A percentile compares a stretch with the other conserved stretches of the same genome.
These are phyloP conservation scores for Clarias magur DNA, from an alignment of 2,113 vertebrate species.

Conservation along the genomic window DNA sequence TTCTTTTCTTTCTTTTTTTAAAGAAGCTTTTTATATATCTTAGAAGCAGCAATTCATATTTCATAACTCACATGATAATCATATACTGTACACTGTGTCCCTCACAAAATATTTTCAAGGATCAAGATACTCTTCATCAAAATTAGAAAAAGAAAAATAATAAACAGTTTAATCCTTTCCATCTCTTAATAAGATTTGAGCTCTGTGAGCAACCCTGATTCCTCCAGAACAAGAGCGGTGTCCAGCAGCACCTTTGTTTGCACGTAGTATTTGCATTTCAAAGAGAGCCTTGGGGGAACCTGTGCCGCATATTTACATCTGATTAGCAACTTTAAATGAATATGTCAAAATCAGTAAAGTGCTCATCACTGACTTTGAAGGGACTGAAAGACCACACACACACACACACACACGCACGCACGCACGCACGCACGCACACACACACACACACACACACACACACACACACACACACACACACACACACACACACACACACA, in stretches of 20 bases:
- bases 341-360: conserved; percentile 70
- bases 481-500: not conserved
- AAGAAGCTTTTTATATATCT: not conserved
- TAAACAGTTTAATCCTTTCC: conserved; percentile 61
- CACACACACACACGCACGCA: not conserved
- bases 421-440: not conserved
- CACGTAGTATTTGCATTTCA: conserved; percentile 76
- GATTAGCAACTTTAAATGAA: conserved; percentile 78
- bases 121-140: conserved; percentile 27
- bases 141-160: conserved; percentile 39
- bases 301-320: conserved; percentile 78
- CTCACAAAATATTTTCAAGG: conserved; percentile 6
- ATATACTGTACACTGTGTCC: no score
- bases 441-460: conserved; percentile 18
- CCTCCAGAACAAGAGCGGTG: conserved; percentile 68
- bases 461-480: not conserved
- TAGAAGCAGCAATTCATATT: not conserved
- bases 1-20: no score
- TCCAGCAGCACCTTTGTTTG: conserved; percentile 72
- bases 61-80: not conserved
- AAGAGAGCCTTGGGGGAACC: conserved; percentile 69
- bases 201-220: conserved; percentile 63
- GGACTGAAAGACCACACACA: conserved; percentile 23
- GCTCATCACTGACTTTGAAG: conserved; percentile 58
- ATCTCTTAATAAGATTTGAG: conserved; percentile 67